phyloP scores from a whole-genome alignment of 92 coral and sea anemone genomes.

The Porites lobata region DNA sequence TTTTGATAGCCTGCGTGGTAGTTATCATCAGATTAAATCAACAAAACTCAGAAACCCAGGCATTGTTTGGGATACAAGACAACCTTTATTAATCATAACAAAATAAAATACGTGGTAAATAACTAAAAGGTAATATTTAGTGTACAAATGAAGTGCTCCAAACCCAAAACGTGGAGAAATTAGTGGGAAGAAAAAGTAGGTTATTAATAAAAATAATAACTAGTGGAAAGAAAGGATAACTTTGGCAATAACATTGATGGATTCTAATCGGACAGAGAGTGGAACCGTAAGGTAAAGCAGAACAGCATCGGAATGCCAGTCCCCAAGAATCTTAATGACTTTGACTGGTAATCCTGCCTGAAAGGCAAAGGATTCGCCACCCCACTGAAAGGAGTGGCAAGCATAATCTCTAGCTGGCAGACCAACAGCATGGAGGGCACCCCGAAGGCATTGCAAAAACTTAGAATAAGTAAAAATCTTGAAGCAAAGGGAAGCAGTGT shows the following conservation, averaged over 20 bases:
- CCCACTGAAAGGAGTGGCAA: slow-evolving; percentile 42
- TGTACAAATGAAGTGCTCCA: too few relatives aligned
- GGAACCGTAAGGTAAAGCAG: too few relatives aligned
- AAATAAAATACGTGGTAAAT: too few relatives aligned
- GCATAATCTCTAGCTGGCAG: slow-evolving; percentile 5
- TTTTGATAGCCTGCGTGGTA: too few relatives aligned
- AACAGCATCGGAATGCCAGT: slow-evolving; percentile 7
- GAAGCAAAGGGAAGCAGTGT: background rate
- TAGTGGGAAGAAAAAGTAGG: too few relatives aligned
- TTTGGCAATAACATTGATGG: background rate
- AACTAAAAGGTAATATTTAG: too few relatives aligned
- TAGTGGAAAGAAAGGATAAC: background rate
- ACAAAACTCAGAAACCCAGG: too few relatives aligned
- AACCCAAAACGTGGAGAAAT: too few relatives aligned
- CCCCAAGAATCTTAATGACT: slow-evolving; percentile 21
- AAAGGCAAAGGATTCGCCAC: slow-evolving; percentile 38
- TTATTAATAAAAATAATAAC: too few relatives aligned
- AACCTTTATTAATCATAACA: too few relatives aligned
- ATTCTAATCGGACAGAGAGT: background rate
- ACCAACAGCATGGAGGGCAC: background rate
- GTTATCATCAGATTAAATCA: too few relatives aligned
- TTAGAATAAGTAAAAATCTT: slow-evolving; percentile 9
- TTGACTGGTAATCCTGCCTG: slow-evolving; percentile 19
- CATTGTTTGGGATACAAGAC: too few relatives aligned
- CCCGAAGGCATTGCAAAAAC: background rate